phyloP scores from a whole-genome alignment of 1,140 invertebrate species.

The Pteromalus puparum region DNA sequence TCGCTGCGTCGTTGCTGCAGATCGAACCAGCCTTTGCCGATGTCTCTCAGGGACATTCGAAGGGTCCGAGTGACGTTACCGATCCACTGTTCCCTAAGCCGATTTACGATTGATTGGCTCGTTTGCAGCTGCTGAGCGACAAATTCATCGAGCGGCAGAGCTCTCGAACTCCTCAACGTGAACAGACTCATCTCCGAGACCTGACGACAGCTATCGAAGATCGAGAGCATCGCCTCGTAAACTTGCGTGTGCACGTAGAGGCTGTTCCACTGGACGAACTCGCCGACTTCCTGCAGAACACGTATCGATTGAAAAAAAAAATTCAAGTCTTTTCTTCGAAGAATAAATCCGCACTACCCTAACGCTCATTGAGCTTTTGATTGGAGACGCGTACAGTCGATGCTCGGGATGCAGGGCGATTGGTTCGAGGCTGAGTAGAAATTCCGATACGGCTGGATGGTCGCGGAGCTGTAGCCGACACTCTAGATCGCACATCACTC shows the following conservation, averaged over 20 bases:
- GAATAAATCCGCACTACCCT: background rate
- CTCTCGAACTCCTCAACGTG: constrained; percentile 79
- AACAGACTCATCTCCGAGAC: constrained; percentile 80
- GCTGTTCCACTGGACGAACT: constrained; percentile 73
- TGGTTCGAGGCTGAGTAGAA: background rate
- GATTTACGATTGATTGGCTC: constrained; percentile 77
- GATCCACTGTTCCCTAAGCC: constrained; percentile 82
- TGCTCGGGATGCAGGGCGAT: no score
- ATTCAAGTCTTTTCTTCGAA: background rate
- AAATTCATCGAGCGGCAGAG: constrained; percentile 79
- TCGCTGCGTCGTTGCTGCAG: constrained; percentile 81
- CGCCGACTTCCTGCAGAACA: constrained; percentile 49
- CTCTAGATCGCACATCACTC: constrained; percentile 75
- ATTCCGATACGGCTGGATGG: background rate
- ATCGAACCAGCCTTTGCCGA: constrained; percentile 88
- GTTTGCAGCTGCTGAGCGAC: constrained; percentile 73
- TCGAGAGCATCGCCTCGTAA: constrained; percentile 79
- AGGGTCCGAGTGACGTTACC: constrained; percentile 80
- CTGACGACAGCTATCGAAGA: constrained; percentile 80
- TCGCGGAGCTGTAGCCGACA: constrained; percentile 6
- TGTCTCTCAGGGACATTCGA: constrained; percentile 80
- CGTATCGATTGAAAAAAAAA: background rate
- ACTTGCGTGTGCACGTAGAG: constrained; percentile 79
- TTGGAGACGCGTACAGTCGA: background rate
- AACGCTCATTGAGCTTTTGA: background rate